Base-by-base conservation (phyloP, 2,113 vertebrate genomes). In the Lophius piscatorius region DNA sequence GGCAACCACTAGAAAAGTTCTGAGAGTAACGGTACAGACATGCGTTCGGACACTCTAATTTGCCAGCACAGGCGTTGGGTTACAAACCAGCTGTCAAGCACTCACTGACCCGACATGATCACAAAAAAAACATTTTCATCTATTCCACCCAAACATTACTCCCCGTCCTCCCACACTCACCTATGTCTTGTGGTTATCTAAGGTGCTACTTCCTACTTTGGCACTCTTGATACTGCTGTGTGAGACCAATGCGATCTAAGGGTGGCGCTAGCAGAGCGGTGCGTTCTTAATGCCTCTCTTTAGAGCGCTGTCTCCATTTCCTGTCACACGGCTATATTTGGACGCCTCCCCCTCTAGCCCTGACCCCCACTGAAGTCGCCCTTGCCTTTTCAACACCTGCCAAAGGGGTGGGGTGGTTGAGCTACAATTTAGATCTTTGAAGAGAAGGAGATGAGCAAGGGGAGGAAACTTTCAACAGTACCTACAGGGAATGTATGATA, bases 261-360 rank as follows among this genome's bases (percentile, higher is more conserved):
- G 80, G 82, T 63, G 82, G 82, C 74, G 80, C 82, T 82, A 70
- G 70, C 65, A 50, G 65, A 63, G 75, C 38, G 21, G 58, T 24
- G 48, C 0, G 67, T 42, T 74, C 64, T 59, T 46, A 46, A 62
- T 60, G 2, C 45, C 63, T 52, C 81, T 49, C 56, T 24, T n/a
- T 63, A 52, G 42, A 36, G 22, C 58, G n/a, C 42, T 0, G 62
- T 39, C 69, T 71, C 52, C 1, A 50, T 77, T 77, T 86, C 74
- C 75, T 81, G 76, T 57, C 60, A 69, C 56, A 1, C 24, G 55
- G 70, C 66, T 90, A 90, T 87, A 84, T 82, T 83, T 88, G 87
- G 60, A 70, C 17, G 9, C 70, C 46, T 51, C 62, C 64, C 44
- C 0, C 44, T 66, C 65, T 63, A 76, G 13, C 59, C 18, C 50